Base-by-base conservation (phyloP, 2,113 vertebrate species). In the Collichthys lucidus region DNA sequence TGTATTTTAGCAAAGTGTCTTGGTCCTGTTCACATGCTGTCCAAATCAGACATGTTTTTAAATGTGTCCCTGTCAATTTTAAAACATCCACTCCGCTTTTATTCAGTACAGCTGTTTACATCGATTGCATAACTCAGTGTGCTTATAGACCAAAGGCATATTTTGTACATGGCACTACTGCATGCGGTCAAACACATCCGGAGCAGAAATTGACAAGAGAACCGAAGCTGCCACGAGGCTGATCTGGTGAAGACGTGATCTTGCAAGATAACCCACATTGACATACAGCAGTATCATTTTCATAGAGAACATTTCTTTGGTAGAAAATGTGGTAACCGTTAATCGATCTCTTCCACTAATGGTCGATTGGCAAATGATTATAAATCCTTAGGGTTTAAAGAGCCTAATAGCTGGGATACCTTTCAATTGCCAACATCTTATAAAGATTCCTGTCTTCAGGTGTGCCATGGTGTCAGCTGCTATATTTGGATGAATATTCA, bases 81-180 rank as follows among this genome's bases (percentile, higher is more conserved):
- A 26, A 47, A 29, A 44, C 10, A 69, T 42, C 12, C 35, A 40
- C 19, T 46, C 55, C 26, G 22, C 2, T 57, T 69, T 74, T 26
- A 70, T 77, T 83, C 56, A 65, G 53, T 63, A 17, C 56, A 79
- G 66, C 77, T 81, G 56, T 64, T 56, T 22, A 47, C 9, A 60
- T 63, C 16, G 11, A 31, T 63, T 84, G 76, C 10, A 29, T 26
- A 68, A 62, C 4, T 1, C 16, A 57, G 19, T 65, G n/a, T 3
- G 2, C 14, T 44, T 47, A 19, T 70, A 11, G n/a, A 57, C 10
- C 15, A 3, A 17, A 22, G 53, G 55, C 19, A 61, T n/a, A 50
- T 17, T 19, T 19, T 40, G 35, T 9, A 40, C n/a, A n/a, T 9
- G 1, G 24, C 10, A 24, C 9, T 31, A 31, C 31, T 31, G 31